Evolutionary conservation across 2,888 invertebrate species (phyloP), one percentile per base, ranked within the genome.

Genomic region (Hemithea aestivaria): DNA sequence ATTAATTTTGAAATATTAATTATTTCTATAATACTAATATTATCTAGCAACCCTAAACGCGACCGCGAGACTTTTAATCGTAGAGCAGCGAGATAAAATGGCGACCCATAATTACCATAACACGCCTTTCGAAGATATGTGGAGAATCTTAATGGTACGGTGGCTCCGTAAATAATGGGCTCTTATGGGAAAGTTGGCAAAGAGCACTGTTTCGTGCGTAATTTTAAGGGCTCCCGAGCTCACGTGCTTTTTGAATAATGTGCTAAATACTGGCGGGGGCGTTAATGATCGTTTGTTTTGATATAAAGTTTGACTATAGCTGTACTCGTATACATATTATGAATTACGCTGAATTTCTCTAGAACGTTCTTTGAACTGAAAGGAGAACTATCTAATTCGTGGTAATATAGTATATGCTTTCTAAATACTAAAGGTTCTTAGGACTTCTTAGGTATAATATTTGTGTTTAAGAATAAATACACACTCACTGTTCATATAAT

Each of bases 71-170:
- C 75, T 77, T 46, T 48, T 51, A 51, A 51, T 51, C 51, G 51
- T 46, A 48, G 48, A 51, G 46, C 46, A 76, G 74, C 77, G 66
- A 80, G 84, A 84, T 85, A 87, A 85, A 85, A 84, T 83, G 83
- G 79, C 84, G 83, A 85, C 84, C 84, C 80, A 71, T 84, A 87
- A 87, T 87, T 87, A 85, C 83, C 85, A 87, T 87, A 85, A 81
- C 78, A 82, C 75, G 83, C 74, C 79, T 83, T 82, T 73, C 82
- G 83, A 83, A 85, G 83, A 87, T 85, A 85, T 83, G 85, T 84
- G 78, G 82, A 80, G 82, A 82, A 83, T 87, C 82, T 84, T 85
- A 85, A 87, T 84, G 85, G 84, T 84, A 81, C 84, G 78, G 78
- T 85, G 78, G 77, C 78, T 84, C 60, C 76, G 83, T 84, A 84